A percentile compares a stretch with the other conserved stretches of the same genome.
Conservation (phyloP, 2,797 vertebrate genomes). For the Alfaro cultratus region DNA sequence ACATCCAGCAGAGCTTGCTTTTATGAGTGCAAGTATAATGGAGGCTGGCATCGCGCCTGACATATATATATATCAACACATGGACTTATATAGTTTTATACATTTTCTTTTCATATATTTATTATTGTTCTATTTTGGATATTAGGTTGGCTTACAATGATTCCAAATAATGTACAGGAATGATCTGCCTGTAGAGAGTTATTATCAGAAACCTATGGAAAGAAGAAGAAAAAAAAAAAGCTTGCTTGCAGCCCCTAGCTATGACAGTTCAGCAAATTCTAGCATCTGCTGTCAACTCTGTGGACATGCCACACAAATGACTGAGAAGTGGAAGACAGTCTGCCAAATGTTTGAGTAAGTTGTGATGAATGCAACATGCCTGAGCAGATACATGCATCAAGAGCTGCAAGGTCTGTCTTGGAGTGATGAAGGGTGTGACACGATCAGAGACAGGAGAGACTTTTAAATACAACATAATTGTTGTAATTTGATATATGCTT, state of each 20-base stretch:
- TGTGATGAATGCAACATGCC: constrained; percentile 17
- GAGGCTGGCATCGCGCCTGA: too few relatives aligned
- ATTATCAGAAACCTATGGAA: background rate
- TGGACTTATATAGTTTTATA: too few relatives aligned
- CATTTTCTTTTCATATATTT: too few relatives aligned
- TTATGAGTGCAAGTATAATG: too few relatives aligned
- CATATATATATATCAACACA: too few relatives aligned
- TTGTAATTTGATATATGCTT: background rate
- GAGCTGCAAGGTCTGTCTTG: background rate
- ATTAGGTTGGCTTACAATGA: too few relatives aligned
- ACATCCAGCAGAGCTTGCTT: too few relatives aligned
- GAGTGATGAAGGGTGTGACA: constrained; percentile 9
- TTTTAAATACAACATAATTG: background rate
- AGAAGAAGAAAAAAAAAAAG: background rate
- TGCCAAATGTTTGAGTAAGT: constrained; percentile 18
- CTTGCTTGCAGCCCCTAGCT: background rate
- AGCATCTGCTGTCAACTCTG: background rate
- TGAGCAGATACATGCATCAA: constrained; percentile 6
- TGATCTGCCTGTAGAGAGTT: background rate
- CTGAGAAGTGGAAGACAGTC: constrained; percentile 2
- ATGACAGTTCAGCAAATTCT: background rate
- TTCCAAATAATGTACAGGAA: too few relatives aligned
- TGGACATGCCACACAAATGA: background rate
- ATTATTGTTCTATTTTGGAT: too few relatives aligned
- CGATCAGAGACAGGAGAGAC: background rate